A percentile compares a stretch with the other conserved stretches of the same genome.
These are phyloP conservation scores for Lasioglossum baleicum DNA, from an alignment of 1,140 invertebrate species.

Conservation along the genomic window DNA sequence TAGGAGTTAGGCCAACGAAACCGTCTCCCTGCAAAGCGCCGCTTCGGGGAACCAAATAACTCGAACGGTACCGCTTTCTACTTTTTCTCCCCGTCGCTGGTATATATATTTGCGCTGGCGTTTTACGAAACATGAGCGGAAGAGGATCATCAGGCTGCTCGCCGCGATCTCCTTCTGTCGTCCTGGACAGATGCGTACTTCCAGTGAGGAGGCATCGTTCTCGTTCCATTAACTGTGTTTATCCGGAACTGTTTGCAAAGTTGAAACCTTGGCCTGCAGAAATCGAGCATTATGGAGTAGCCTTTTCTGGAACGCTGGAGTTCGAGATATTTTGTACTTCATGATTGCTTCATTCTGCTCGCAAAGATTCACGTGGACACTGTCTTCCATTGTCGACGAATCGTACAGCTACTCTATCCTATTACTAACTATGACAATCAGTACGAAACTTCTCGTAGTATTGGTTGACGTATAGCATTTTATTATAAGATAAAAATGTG, in stretches of 20 bases:
- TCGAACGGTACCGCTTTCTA: slow-evolving; percentile 21
- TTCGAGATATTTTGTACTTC: no score
- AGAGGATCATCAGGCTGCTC: slow-evolving; percentile 13
- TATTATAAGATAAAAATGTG: background rate
- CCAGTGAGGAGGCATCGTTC: background rate
- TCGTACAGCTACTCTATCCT: no score
- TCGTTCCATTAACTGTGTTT: slow-evolving; percentile 47
- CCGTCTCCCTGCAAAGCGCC: slow-evolving; percentile 43
- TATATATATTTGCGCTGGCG: slow-evolving; percentile 38
- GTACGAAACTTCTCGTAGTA: no score
- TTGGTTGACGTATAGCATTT: no score
- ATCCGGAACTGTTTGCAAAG: slow-evolving; percentile 18
- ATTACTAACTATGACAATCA: no score
- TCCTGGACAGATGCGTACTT: background rate
- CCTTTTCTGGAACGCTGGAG: background rate
- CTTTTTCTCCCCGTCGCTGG: slow-evolving; percentile 22
- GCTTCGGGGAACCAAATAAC: slow-evolving; percentile 31
- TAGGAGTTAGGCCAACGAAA: slow-evolving; percentile 67
- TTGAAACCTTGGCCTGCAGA: background rate
- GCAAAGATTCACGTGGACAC: no score
- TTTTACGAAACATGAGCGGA: slow-evolving; percentile 56
- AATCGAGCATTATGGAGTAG: background rate
- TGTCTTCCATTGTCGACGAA: no score
- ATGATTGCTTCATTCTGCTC: no score
- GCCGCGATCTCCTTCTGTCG: slow-evolving; percentile 1